Base-by-base conservation (phyloP, 2,888 invertebrate genomes). In the Tiphia femorata region DNA sequence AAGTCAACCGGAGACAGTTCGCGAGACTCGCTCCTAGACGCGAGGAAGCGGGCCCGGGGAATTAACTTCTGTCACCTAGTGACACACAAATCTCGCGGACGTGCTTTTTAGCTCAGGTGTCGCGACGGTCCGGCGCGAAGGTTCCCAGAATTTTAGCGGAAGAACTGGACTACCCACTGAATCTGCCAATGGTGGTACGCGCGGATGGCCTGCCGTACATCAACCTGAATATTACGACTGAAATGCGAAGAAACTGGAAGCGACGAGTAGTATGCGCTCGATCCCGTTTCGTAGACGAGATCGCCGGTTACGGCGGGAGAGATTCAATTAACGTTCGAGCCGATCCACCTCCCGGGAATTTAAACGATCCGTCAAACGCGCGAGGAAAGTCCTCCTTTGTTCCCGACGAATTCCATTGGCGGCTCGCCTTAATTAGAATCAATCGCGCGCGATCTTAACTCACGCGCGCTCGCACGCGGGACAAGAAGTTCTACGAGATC, bases 1-100 rank as follows among this genome's bases (percentile, higher is more conserved):
- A 67, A 62, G 58, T 57, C 33, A 51, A 40, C 57, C 44, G 33
- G 49, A 50, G 20, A 33, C 57, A 49, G 49, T 66, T 61, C 55
- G 43, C 58, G 38, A 44, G 50, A 27, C 49, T 70, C 50, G 49
- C 48, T 49, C 43, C 49, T 33, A 30, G 8, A 48, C 33, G 46
- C 20, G 37, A 52, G 54, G 49, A 41, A 49, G n/a, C n/a, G 35
- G 48, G 25, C 33, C 4, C 14, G 19, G n/a, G n/a, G 48, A 44
- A 50, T 43, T 52, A 37, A 41, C 48, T 58, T 51, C 50, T 55
- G 56, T 56, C 52, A 50, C 49, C 49, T 51, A 48, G 54, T 41
- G 44, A 49, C 47, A 49, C 47, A 55, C 33, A 33, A 43, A 48
- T 43, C 20, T 42, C 17, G 10, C 40, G 27, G 29, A 7, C 40